phyloP scores from a whole-genome alignment of 2,113 vertebrate species.

The Pheucticus melanocephalus region DNA sequence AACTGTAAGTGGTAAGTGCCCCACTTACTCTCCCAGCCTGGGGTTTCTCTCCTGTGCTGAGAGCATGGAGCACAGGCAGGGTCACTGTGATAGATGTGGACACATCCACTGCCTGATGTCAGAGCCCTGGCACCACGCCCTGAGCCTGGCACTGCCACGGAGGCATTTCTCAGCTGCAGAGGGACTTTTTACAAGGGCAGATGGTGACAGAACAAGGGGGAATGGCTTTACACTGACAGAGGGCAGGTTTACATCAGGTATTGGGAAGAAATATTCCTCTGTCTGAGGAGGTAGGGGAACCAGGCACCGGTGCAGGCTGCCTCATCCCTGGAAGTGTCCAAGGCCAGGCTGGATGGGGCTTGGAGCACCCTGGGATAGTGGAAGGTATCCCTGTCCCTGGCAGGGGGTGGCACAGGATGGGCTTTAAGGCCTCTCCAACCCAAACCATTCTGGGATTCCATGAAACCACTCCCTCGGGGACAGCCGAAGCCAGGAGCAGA shows the following conservation, averaged over 20 bases:
- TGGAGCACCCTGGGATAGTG: not conserved
- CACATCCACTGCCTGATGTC: not conserved
- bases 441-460: not conserved
- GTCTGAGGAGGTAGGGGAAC: not conserved
- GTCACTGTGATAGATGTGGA: accelerated
- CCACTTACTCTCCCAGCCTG: not conserved
- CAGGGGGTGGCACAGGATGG: not conserved
- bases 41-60: not conserved
- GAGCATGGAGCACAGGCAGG: accelerated
- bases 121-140: not conserved
- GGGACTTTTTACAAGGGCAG: not conserved
- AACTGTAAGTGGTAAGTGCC: too few species aligned
- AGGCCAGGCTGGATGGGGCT: accelerated
- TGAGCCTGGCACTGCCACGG: accelerated
- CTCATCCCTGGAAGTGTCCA: not conserved
- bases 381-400: not conserved
- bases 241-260: not conserved
- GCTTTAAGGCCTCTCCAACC: not conserved
- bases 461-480: not conserved
- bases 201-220: not conserved
- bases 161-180: not conserved
- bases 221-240: not conserved
- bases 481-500: accelerated
- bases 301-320: not conserved
- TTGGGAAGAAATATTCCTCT: not conserved